phyloP scores from a whole-genome alignment of 2,113 vertebrate species.

The Rhineura floridana region DNA sequence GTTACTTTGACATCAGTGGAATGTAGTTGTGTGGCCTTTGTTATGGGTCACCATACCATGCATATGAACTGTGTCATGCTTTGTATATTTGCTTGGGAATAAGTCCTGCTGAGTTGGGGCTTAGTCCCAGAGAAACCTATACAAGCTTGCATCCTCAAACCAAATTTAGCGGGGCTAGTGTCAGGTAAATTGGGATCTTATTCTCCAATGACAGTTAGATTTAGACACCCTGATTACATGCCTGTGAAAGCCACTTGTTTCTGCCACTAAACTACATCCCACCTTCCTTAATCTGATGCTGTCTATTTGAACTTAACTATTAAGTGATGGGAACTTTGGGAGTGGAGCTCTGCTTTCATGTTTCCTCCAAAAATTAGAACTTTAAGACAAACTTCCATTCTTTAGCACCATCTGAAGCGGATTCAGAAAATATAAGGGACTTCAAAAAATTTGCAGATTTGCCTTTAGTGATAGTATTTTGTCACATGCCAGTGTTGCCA shows the following conservation, averaged over 20 bases:
- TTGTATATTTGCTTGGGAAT: not conserved
- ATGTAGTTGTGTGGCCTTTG: not conserved
- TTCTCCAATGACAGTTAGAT: constrained; percentile 43
- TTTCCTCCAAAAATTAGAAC: not conserved
- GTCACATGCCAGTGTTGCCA: not conserved
- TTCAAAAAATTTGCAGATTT: not conserved
- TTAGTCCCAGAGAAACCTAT: not conserved
- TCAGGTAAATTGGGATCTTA: constrained; percentile 48
- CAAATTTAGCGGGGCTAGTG: not conserved
- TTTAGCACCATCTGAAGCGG: not conserved
- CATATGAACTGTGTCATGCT: not conserved
- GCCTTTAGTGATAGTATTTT: not conserved
- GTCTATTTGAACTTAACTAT: constrained; percentile 52
- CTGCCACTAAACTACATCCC: constrained; percentile 33
- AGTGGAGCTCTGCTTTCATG: constrained; percentile 44
- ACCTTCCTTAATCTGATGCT: constrained; percentile 45
- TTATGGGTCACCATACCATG: not conserved
- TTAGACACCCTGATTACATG: constrained; percentile 57
- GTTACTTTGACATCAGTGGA: not conserved
- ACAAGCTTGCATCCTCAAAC: not conserved
- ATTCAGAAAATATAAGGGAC: not conserved
- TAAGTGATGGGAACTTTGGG: constrained; percentile 53
- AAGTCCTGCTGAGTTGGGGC: not conserved
- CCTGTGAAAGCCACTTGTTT: not conserved
- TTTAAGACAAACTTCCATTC: constrained; percentile 40